These are phyloP conservation scores for Palloptera scutellata DNA, from an alignment of 2,888 invertebrate species.

Conservation along the genomic window DNA sequence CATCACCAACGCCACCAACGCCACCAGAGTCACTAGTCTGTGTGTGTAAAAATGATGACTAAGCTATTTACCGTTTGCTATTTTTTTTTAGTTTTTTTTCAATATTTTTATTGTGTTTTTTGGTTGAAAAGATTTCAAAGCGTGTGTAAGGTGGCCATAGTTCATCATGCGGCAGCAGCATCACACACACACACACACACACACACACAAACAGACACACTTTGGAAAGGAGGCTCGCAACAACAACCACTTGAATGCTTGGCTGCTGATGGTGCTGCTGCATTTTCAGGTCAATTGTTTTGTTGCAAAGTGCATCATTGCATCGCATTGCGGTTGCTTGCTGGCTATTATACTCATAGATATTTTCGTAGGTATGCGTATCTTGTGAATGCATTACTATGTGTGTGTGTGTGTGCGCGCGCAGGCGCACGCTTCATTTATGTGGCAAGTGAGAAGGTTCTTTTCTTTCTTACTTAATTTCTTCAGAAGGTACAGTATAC, in stretches of 20 bases:
- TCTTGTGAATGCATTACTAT: background rate
- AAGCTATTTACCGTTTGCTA: slow-evolving; percentile 53
- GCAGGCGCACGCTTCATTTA: slow-evolving; percentile 8
- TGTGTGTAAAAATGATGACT: slow-evolving; percentile 41
- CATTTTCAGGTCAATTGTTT: slow-evolving; percentile 33
- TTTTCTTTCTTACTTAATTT: background rate
- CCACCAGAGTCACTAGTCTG: background rate
- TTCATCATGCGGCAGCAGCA: slow-evolving; percentile 32
- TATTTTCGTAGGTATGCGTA: slow-evolving; percentile 10
- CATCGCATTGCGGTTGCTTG: slow-evolving; percentile 17
- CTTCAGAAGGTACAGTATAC: background rate
- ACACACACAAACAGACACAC: background rate
- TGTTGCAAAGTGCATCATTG: slow-evolving; percentile 31
- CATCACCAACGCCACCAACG: background rate
- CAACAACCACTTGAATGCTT: background rate
- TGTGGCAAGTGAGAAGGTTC: background rate
- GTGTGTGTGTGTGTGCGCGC: too few species aligned
- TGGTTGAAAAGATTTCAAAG: background rate
- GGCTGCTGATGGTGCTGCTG: slow-evolving; percentile 7
- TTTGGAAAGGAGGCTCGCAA: too few species aligned
- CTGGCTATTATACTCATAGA: background rate
- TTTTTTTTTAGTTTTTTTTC: too few species aligned
- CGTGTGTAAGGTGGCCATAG: slow-evolving; percentile 42
- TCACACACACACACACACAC: background rate
- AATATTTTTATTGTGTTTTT: too few species aligned